Evolutionary conservation across 2,797 vertebrate species (phyloP).

Genomic region (Cyprinodon diabolis): DNA sequence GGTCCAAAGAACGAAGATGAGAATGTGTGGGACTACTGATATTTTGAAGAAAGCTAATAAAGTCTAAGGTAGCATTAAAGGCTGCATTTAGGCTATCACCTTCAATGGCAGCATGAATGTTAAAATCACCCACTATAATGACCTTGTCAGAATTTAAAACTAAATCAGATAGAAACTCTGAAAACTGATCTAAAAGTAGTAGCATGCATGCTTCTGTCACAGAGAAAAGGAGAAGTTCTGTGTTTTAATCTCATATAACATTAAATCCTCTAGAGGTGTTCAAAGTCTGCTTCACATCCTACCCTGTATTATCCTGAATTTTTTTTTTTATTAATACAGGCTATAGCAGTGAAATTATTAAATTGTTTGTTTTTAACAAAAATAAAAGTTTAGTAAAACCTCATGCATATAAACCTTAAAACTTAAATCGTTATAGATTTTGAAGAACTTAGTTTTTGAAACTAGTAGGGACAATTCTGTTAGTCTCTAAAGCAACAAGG

Average conservation of each 20-base stretch:
- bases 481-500: conserved; percentile 13
- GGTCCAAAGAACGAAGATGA: no score
- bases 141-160: no score
- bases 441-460: neutral
- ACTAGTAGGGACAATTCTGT: neutral
- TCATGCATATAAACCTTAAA: neutral
- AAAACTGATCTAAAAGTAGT: no score
- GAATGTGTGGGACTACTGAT: no score
- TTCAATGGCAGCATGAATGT: no score
- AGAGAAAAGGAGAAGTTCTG: neutral
- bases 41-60: no score
- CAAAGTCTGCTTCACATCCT: neutral
- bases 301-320: neutral
- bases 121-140: no score
- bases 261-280: neutral
- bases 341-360: neutral
- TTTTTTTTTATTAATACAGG: neutral
- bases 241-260: neutral
- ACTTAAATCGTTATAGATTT: neutral
- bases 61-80: no score
- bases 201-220: neutral
- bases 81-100: no score
- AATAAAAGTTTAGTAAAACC: neutral
- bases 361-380: neutral
- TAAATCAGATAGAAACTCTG: no score